Evolutionary conservation across 2,888 invertebrate species (phyloP), one percentile per base, ranked within the genome.

Genomic region (Mactromeris polynyma): DNA sequence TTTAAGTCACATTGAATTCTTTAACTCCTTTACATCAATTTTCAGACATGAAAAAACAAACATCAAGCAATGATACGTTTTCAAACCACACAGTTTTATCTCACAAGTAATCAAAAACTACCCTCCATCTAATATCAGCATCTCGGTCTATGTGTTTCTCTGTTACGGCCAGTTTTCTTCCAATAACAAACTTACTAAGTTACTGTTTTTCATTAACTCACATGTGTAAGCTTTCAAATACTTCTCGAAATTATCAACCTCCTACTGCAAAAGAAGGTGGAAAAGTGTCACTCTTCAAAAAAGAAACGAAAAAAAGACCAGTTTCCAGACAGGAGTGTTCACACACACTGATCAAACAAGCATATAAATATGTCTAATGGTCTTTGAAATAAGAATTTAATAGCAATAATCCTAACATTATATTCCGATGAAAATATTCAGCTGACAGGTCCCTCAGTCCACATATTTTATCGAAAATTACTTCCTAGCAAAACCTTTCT

Each of bases 211-310:
- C 69, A 69, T 31, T 33, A 31, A 31, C 33, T n/a, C 14, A 69
- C 69, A 69, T 33, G 3, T 69, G 69, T 69, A 69, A 33, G 69
- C 69, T 69, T 69, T 69, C 69, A 33, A 69, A 69, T 33, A 69
- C 69, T 33, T 33, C 69, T 1, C 31, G 33, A 69, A 69, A 33
- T 11, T 6, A 21, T 33, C 31, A 33, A 26, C 69, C 9, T 4
- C 33, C 33, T 69, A 33, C 31, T 11, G n/a, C 14, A 69, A 69
- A 7, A 31, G 9, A 69, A 11, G 14, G 17, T 26, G 33, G 17
- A 33, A 26, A 58, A 69, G 69, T 69, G 69, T 69, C 69, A 69
- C 7, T 69, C 69, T 69, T 33, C 33, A 69, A 69, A n/a, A 69
- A 69, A 6, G 33, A 69, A 69, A 69, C 14, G 33, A 7, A 33